Percentiles rank a stretch among this genome's conserved stretches.
Evolutionary conservation across 2,113 vertebrate species (phyloP).

Genomic region (Silurus glanis): DNA sequence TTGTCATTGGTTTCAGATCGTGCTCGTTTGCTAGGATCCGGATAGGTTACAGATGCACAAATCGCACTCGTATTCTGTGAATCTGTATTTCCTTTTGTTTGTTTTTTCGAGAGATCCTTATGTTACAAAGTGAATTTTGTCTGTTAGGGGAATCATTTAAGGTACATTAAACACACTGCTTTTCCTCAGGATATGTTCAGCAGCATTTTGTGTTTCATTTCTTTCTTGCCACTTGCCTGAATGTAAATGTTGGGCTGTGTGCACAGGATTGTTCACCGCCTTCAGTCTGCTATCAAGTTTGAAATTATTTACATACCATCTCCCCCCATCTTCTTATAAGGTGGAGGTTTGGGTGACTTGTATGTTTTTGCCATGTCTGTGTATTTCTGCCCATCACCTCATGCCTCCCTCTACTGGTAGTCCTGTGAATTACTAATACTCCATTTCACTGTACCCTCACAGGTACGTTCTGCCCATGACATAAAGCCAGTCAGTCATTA

Average conservation of each 20-base stretch:
- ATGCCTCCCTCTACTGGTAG: background rate
- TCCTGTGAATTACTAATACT: background rate
- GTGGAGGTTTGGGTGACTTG: background rate
- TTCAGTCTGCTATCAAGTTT: slow-evolving; percentile 11
- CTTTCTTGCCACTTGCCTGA: background rate
- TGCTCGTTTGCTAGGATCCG: background rate
- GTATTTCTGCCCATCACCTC: background rate
- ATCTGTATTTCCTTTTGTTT: slow-evolving; percentile 15
- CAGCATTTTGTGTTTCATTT: slow-evolving; percentile 7
- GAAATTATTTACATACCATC: background rate
- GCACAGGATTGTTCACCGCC: background rate
- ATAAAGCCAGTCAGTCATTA: slow-evolving; percentile 24
- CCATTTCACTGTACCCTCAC: slow-evolving; percentile 31
- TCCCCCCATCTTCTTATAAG: background rate
- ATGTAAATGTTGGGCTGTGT: background rate
- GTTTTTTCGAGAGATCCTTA: background rate
- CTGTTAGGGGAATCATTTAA: background rate
- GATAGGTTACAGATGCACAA: slow-evolving; percentile 2
- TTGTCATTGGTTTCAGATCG: background rate
- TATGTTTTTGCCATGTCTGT: slow-evolving; percentile 2
- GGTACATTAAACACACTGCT: slow-evolving; percentile 3
- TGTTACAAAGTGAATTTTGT: background rate
- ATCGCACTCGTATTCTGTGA: background rate
- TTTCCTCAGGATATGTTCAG: slow-evolving; percentile 60
- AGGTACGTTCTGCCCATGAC: slow-evolving; percentile 17